phyloP scores from a whole-genome alignment of 2,888 invertebrate species.

The Leptopterna dolabrata region DNA sequence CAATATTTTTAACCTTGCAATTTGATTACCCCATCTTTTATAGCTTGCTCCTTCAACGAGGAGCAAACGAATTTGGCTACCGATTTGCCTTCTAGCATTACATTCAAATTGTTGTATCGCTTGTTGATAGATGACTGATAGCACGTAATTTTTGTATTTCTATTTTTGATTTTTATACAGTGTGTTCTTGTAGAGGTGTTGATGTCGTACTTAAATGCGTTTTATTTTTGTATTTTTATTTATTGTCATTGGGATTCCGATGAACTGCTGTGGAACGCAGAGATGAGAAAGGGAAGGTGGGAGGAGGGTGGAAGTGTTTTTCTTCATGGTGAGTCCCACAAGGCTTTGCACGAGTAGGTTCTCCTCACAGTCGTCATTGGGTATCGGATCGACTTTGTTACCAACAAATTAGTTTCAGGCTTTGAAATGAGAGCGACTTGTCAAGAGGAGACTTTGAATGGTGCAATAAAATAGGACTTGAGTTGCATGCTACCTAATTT shows the following conservation, averaged over 20 bases:
- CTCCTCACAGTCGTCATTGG: no score
- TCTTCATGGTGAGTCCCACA: no score
- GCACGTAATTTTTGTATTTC: conserved; percentile 51
- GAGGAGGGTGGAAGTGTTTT: no score
- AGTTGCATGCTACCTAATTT: no score
- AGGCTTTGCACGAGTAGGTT: no score
- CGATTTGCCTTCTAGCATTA: conserved; percentile 60
- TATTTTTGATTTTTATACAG: conserved; percentile 40
- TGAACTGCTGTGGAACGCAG: no score
- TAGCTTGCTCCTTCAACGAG: conserved; percentile 25
- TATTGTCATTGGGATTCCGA: neutral
- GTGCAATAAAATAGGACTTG: no score
- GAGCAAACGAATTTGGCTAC: conserved; percentile 58
- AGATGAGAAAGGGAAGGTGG: no score
- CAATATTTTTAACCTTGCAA: conserved; percentile 49
- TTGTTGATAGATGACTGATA: conserved; percentile 58
- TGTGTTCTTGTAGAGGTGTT: conserved; percentile 9
- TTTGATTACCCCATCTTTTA: conserved; percentile 44
- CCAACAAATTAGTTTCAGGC: no score
- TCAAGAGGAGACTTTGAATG: no score
- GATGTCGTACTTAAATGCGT: conserved; percentile 12
- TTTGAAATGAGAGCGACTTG: no score
- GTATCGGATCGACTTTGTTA: no score
- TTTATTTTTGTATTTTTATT: neutral
- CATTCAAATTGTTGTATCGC: conserved; percentile 54